phyloP scores from a whole-genome alignment of 2,888 invertebrate genomes.

The Hypomecis atomaria region DNA sequence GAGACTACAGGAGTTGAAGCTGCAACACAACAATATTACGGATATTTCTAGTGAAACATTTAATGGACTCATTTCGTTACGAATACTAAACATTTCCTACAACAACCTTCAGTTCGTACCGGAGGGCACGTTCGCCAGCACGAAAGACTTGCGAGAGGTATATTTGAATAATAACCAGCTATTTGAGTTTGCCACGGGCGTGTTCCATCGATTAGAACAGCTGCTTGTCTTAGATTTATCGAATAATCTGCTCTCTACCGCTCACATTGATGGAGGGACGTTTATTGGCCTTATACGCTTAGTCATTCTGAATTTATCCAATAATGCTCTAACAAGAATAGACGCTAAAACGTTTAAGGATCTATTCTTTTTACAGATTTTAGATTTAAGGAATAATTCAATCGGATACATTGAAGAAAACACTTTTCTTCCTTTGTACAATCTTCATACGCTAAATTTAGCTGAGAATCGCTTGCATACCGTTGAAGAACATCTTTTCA shows the following conservation, averaged over 20 bases:
- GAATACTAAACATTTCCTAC: conserved; percentile 93
- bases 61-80: conserved; percentile 90
- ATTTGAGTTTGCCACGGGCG: conserved; percentile 91
- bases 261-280: conserved; percentile 93
- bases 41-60: conserved; percentile 92
- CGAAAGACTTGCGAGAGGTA: conserved; percentile 92
- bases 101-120: conserved; percentile 93
- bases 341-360: conserved; percentile 94
- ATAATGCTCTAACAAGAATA: conserved; percentile 93
- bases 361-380: conserved; percentile 93
- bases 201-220: conserved; percentile 94
- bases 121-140: conserved; percentile 91
- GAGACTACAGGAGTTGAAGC: conserved; percentile 90
- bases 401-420: conserved; percentile 94
- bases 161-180: conserved; percentile 95
- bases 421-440: conserved; percentile 94
- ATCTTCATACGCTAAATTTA: conserved; percentile 94
- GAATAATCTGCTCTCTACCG: conserved; percentile 93
- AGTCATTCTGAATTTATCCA: conserved; percentile 93
- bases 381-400: conserved; percentile 94
- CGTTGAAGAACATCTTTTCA: conserved; percentile 91
- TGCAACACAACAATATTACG: conserved; percentile 93
- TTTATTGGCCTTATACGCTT: conserved; percentile 94
- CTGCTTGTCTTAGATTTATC: conserved; percentile 94
- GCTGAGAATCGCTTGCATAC: conserved; percentile 94